Evolutionary conservation across 2,888 invertebrate species (phyloP).

Genomic region (Clitarchus hookeri): DNA sequence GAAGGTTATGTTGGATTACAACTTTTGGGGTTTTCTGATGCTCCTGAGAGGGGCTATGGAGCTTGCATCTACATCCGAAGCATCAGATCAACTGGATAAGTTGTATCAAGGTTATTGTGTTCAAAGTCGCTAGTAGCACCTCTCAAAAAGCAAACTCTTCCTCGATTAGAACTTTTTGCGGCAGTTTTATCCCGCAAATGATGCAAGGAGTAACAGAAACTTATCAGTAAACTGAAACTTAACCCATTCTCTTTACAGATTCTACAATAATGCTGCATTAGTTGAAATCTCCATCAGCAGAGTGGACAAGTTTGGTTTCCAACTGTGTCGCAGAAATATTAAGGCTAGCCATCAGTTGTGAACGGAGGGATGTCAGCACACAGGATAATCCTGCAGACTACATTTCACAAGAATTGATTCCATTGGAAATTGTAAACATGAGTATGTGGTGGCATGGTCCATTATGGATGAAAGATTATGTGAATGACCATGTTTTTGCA

Average conservation of each 20-base stretch:
- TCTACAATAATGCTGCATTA: too few species aligned
- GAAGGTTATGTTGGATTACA: neutral
- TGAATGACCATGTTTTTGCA: too few species aligned
- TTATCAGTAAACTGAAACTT: slow-evolving; percentile 30
- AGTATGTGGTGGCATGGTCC: neutral
- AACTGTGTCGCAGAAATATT: slow-evolving; percentile 46
- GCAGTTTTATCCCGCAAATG: slow-evolving; percentile 45
- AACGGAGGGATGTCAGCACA: slow-evolving; percentile 42
- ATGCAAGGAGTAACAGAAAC: slow-evolving; percentile 31
- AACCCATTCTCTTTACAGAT: slow-evolving; percentile 45
- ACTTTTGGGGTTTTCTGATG: neutral
- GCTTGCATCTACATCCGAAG: slow-evolving; percentile 42
- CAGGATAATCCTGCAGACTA: neutral
- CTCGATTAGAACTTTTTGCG: slow-evolving; percentile 48
- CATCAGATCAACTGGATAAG: slow-evolving; percentile 41
- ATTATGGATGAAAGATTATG: too few species aligned
- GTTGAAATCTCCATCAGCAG: slow-evolving; percentile 38
- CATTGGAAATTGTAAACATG: too few species aligned
- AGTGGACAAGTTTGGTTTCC: slow-evolving; percentile 45
- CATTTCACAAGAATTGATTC: too few species aligned
- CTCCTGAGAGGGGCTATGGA: neutral
- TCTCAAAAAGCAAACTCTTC: slow-evolving; percentile 45
- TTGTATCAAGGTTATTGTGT: slow-evolving; percentile 34
- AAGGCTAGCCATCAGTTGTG: slow-evolving; percentile 28
- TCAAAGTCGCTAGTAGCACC: slow-evolving; percentile 45